Conservation (phyloP, 2,113 vertebrate species). For the Condylura cristata region DNA sequence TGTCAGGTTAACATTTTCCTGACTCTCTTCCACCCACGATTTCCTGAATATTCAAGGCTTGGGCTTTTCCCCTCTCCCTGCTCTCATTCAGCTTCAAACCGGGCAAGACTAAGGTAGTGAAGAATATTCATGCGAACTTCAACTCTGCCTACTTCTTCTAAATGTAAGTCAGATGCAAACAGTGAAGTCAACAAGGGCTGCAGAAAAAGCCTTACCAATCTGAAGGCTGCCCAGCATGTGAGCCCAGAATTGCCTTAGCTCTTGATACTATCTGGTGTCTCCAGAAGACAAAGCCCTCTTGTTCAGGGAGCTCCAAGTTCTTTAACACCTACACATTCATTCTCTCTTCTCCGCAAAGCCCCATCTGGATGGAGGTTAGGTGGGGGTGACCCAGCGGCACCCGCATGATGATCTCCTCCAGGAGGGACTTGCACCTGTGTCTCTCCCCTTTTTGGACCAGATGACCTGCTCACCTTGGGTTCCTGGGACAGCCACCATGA, state of each 20-base stretch:
- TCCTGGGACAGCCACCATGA: neutral
- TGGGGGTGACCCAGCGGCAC: constrained; percentile 9
- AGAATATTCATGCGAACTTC: neutral
- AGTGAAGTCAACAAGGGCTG: neutral
- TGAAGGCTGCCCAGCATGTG: neutral
- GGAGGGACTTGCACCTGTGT: neutral
- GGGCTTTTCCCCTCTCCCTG: too few species aligned
- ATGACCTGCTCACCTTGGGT: neutral
- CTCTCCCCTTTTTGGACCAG: neutral
- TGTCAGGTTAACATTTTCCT: constrained; percentile 22
- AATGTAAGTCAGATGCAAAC: neutral
- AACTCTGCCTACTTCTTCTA: neutral
- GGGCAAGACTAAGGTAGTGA: neutral
- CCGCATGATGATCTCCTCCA: neutral
- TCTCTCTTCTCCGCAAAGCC: neutral
- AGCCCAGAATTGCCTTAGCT: neutral
- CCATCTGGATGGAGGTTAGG: neutral
- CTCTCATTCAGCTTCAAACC: neutral
- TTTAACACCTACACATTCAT: neutral
- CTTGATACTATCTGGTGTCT: neutral
- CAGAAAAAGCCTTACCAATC: neutral
- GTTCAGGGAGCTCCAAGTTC: constrained; percentile 7
- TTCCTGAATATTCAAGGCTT: neutral
- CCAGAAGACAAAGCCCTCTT: constrained; percentile 64
- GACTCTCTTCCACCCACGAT: neutral